Evolutionary conservation across 64 coral and sea anemone species (phyloP).

Genomic region (Porites lutea): DNA sequence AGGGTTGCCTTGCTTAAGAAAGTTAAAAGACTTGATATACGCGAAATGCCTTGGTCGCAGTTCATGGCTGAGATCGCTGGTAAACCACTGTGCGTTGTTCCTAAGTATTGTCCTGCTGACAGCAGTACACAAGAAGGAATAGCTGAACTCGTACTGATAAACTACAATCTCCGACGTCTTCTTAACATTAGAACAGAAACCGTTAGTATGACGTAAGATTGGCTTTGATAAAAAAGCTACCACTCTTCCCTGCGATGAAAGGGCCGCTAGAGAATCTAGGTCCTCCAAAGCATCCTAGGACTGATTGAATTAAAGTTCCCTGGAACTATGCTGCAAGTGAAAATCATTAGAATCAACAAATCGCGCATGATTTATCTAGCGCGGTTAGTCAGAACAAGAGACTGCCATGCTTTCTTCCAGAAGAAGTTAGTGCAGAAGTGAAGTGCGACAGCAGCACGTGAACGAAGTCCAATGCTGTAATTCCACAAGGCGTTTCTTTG

Average conservation of each 20-base stretch:
- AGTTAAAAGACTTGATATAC: constrained; percentile 74
- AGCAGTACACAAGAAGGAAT: constrained; percentile 58
- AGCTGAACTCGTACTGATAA: constrained; percentile 83
- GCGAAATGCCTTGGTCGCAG: constrained; percentile 81
- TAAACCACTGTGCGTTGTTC: constrained; percentile 67
- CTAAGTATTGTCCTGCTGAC: constrained; percentile 55
- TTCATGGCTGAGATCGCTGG: constrained; percentile 77
- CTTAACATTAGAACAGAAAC: constrained; percentile 84
- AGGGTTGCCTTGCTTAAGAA: constrained; percentile 78
- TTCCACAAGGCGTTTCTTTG: no score
- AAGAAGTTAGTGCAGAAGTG: no score
- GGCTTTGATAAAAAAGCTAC: background rate
- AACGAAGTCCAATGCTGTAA: no score
- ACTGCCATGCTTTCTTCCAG: no score
- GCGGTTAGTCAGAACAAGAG: no score
- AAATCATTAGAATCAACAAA: no score
- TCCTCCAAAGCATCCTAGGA: background rate
- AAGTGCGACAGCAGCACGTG: no score
- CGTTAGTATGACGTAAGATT: constrained; percentile 60
- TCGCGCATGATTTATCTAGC: no score
- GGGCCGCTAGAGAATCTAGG: background rate
- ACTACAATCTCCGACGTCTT: constrained; percentile 79
- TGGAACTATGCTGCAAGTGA: no score
- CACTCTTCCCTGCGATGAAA: background rate
- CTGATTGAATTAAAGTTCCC: no score